Conservation (phyloP, 2,113 vertebrate genomes). For the Pomatorhinus ruficollis region DNA sequence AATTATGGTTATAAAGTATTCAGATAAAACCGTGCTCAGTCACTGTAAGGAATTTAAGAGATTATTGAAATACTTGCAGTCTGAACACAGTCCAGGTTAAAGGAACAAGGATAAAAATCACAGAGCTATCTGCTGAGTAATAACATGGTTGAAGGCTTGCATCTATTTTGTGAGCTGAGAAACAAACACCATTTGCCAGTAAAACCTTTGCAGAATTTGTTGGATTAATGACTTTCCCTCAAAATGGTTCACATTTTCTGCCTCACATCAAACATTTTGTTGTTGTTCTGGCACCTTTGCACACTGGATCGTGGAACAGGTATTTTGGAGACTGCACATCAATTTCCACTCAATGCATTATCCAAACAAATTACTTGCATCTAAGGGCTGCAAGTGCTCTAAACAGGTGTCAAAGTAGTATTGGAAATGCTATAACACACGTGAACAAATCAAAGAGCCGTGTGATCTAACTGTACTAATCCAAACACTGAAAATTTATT, state of each 20-base stretch:
- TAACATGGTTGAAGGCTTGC: not conserved
- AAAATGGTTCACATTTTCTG: not conserved
- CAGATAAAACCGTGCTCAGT: not conserved
- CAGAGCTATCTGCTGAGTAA: not conserved
- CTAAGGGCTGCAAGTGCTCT: constrained; percentile 34
- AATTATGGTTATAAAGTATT: not conserved
- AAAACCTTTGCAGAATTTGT: not conserved
- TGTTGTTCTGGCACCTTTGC: not conserved
- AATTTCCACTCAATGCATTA: not conserved
- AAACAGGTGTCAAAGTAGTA: constrained; percentile 63
- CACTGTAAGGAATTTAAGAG: not conserved
- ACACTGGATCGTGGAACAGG: not conserved
- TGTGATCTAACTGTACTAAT: constrained; percentile 31
- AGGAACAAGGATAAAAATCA: not conserved
- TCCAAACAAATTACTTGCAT: constrained; percentile 30
- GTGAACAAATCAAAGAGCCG: constrained; percentile 50
- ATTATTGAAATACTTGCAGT: not conserved
- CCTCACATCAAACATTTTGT: not conserved
- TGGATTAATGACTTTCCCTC: not conserved
- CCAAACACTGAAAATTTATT: not conserved
- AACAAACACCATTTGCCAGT: not conserved
- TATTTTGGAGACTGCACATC: not conserved
- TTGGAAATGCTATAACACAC: constrained; percentile 34
- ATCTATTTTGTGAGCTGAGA: not conserved
- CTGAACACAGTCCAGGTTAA: not conserved